phyloP scores from a whole-genome alignment of 2,797 vertebrate species.

The Chaenodraco wilsoni region DNA sequence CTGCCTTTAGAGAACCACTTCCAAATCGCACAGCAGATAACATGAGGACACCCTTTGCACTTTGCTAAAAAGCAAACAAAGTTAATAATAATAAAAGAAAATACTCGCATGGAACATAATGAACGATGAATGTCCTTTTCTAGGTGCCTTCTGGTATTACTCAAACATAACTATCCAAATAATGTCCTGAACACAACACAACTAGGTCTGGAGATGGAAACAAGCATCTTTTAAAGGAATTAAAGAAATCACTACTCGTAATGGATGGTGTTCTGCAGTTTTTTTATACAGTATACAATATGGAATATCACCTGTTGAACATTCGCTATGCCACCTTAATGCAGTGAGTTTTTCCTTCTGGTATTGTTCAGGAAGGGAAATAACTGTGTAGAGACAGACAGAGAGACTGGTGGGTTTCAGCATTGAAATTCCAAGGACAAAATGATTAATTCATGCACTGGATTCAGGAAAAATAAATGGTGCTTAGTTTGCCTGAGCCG shows the following conservation, averaged over 20 bases:
- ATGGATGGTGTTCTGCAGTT: constrained; percentile 7
- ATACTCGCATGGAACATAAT: constrained; percentile 4
- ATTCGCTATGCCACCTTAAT: background rate
- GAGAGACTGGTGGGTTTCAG: constrained; percentile 13
- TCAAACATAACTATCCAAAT: constrained; percentile 1
- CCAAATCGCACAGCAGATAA: background rate
- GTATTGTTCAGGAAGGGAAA: constrained; percentile 1
- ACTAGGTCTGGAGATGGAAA: constrained; percentile 3
- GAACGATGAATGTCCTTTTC: constrained; percentile 16
- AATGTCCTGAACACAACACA: background rate
- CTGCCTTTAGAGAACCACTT: no score
- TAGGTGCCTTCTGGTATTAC: background rate
- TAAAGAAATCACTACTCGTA: background rate
- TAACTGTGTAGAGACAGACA: background rate
- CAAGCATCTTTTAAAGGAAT: constrained; percentile 11
- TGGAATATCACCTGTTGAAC: constrained; percentile 1
- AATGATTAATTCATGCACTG: constrained; percentile 51
- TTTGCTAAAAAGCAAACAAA: constrained; percentile 29
- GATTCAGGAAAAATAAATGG: constrained; percentile 24
- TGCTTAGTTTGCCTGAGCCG: constrained; percentile 21
- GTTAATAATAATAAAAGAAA: background rate
- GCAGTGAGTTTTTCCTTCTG: constrained; percentile 28
- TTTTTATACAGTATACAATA: background rate
- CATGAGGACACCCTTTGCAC: constrained; percentile 3
- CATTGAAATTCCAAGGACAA: constrained; percentile 41